Conservation (phyloP, 1,140 invertebrate species). For the Drosophila trapezifrons region DNA sequence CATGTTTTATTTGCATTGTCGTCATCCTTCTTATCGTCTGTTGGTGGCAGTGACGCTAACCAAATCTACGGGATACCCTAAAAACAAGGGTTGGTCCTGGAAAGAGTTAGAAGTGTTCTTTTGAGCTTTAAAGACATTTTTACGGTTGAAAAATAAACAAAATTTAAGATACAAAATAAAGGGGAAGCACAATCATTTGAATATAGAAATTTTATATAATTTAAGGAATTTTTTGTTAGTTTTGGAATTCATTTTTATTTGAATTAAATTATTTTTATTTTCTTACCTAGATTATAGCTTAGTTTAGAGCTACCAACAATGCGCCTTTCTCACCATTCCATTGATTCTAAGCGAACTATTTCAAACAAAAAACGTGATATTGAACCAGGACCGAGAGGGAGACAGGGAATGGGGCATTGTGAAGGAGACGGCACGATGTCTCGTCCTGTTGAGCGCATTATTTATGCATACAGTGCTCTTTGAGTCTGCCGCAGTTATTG, state of each 20-base stretch:
- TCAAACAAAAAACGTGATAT: constrained; percentile 2
- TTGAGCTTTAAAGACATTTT: too few relatives aligned
- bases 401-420: not conserved
- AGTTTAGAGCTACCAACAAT: not conserved
- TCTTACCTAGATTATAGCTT: too few relatives aligned
- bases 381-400: not conserved
- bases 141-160: too few relatives aligned
- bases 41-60: constrained; percentile 18
- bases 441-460: constrained; percentile 57
- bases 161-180: too few relatives aligned
- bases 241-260: too few relatives aligned
- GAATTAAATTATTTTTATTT: too few relatives aligned
- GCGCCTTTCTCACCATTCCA: not conserved
- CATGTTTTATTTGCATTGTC: constrained; percentile 76
- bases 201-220: too few relatives aligned
- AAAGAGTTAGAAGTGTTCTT: not conserved
- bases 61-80: constrained; percentile 29
- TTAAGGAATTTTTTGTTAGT: too few relatives aligned
- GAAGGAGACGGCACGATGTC: constrained; percentile 7
- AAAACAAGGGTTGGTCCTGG: not conserved
- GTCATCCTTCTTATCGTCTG: constrained; percentile 28
- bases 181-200: too few relatives aligned
- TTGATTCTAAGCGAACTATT: not conserved
- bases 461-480: constrained; percentile 81
- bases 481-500: constrained; percentile 80